A percentile compares a stretch with the other conserved stretches of the same genome.
These are phyloP conservation scores for Bombus fervidus DNA, from an alignment of 1,140 invertebrate genomes.

Conservation along the genomic window DNA sequence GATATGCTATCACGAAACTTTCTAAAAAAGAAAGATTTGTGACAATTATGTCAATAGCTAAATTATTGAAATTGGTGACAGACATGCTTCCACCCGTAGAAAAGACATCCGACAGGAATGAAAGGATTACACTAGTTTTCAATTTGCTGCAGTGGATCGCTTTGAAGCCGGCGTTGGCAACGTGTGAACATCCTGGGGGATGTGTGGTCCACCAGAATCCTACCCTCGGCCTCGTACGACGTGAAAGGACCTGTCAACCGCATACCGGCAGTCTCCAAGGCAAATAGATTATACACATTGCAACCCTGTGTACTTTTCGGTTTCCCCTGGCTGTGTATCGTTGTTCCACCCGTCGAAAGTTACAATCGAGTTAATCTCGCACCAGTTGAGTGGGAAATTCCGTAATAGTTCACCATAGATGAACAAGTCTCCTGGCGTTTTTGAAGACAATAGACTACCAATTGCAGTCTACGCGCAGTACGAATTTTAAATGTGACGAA, in stretches of 20 bases:
- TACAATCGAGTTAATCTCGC: neutral
- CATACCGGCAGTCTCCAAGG: constrained; percentile 25
- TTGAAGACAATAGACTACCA: neutral
- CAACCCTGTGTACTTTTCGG: constrained; percentile 20
- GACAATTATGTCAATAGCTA: neutral
- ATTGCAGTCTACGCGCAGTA: too few relatives aligned
- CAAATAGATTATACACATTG: constrained; percentile 29
- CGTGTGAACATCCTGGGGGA: constrained; percentile 19
- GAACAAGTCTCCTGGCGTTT: neutral
- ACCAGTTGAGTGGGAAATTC: neutral
- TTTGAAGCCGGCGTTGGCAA: neutral
- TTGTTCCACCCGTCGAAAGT: constrained; percentile 1
- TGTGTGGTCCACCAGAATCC: constrained; percentile 21
- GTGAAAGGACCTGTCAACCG: constrained; percentile 27
- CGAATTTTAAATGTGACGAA: neutral
- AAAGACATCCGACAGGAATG: neutral
- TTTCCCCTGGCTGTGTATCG: neutral
- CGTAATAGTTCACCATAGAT: neutral
- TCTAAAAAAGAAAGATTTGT: neutral
- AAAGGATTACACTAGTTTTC: constrained; percentile 42
- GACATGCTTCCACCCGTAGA: neutral
- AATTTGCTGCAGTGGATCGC: constrained; percentile 4
- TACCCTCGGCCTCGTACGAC: neutral
- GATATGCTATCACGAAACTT: neutral
- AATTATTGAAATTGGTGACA: neutral